These are phyloP conservation scores for Aethes cnicana DNA, from an alignment of 2,888 invertebrate species.

Conservation along the genomic window DNA sequence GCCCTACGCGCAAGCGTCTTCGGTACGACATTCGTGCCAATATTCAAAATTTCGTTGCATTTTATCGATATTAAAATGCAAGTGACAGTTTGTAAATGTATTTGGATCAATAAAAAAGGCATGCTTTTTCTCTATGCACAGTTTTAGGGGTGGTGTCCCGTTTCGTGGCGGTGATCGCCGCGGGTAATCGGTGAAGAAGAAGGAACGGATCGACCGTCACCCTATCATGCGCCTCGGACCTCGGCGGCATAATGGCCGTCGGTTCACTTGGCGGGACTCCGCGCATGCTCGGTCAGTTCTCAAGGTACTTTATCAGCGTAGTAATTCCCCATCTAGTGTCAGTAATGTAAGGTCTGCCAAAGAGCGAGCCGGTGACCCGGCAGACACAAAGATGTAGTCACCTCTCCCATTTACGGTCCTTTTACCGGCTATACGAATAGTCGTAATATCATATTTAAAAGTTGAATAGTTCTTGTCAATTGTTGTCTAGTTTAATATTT, in stretches of 20 bases:
- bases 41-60: conserved; percentile 21
- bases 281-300: conserved; percentile 63
- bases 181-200: conserved; percentile 29
- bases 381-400: conserved; percentile 54
- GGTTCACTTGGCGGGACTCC: conserved; percentile 63
- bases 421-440: conserved; percentile 48
- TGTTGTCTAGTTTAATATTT: conserved; percentile 62
- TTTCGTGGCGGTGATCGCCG: conserved; percentile 1
- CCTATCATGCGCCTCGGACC: conserved; percentile 38
- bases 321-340: conserved; percentile 56
- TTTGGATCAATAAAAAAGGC: background rate
- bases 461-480: conserved; percentile 64
- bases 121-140: too few relatives aligned
- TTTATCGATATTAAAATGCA: conserved; percentile 2
- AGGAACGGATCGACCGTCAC: conserved; percentile 41
- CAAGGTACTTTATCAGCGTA: conserved; percentile 53
- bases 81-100: too few relatives aligned
- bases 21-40: conserved; percentile 23
- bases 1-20: conserved; percentile 70
- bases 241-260: conserved; percentile 54
- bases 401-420: conserved; percentile 42
- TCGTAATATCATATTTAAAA: conserved; percentile 38
- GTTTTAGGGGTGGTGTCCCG: too few relatives aligned
- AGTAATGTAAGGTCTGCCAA: conserved; percentile 62
- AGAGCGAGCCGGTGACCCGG: conserved; percentile 69